Percentiles rank a stretch among this genome's conserved stretches.
Conservation (phyloP, 1,140 invertebrate species). For the Macrocentrus cingulum region DNA sequence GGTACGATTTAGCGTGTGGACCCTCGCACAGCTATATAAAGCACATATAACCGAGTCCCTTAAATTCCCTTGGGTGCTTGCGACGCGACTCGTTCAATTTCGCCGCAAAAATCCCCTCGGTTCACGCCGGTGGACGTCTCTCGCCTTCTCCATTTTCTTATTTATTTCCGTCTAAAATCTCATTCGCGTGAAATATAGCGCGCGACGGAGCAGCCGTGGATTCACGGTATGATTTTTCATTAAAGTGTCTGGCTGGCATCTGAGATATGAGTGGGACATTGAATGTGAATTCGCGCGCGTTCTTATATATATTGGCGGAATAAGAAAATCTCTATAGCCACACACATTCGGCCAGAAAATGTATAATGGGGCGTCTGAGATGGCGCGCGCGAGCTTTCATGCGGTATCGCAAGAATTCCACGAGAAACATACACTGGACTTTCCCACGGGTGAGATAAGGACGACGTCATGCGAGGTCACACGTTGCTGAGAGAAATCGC, state of each 20-base stretch:
- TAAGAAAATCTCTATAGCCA: too few species aligned
- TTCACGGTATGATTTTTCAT: constrained; percentile 59
- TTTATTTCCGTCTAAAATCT: constrained; percentile 58
- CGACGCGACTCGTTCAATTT: constrained; percentile 13
- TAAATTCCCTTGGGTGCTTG: constrained; percentile 7
- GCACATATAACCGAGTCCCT: too few species aligned
- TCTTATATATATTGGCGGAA: too few species aligned
- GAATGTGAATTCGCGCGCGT: constrained; percentile 44
- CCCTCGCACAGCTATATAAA: too few species aligned
- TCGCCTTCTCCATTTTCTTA: constrained; percentile 39
- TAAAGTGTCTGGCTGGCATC: constrained; percentile 54
- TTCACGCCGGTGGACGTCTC: not conserved
- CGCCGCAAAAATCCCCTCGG: not conserved
- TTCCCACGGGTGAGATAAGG: constrained; percentile 53
- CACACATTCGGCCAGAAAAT: too few species aligned
- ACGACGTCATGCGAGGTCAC: constrained; percentile 42
- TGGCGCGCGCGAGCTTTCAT: constrained; percentile 41
- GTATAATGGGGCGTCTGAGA: too few species aligned
- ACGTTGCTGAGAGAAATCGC: constrained; percentile 42
- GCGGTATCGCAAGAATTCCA: constrained; percentile 44
- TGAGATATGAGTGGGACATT: constrained; percentile 57
- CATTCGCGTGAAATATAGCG: constrained; percentile 54
- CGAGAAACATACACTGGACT: constrained; percentile 24
- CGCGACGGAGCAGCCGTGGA: constrained; percentile 39
- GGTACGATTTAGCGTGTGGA: too few species aligned